Conservation (phyloP, 2,888 invertebrate genomes). For the Boloria euphrosyne region DNA sequence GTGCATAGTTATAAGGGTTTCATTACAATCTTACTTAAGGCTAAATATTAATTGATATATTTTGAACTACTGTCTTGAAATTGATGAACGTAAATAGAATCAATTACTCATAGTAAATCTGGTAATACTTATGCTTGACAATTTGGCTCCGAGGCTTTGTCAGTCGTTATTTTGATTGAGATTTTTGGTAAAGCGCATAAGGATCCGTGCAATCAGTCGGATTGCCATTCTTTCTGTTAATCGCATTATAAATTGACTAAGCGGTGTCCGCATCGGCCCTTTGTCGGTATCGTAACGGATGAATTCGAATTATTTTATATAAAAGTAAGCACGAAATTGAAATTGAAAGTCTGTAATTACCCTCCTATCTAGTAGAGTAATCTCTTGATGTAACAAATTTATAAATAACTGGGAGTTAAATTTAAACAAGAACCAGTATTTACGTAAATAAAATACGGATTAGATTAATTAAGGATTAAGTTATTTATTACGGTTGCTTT, state of each 20-base stretch:
- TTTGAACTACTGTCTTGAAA: conserved; percentile 61
- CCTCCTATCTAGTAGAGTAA: conserved; percentile 51
- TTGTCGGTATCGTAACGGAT: conserved; percentile 73
- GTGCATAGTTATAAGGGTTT: conserved; percentile 67
- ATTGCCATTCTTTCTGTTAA: conserved; percentile 75
- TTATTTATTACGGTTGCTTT: conserved; percentile 35
- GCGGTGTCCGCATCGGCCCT: conserved; percentile 63
- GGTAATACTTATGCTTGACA: conserved; percentile 36
- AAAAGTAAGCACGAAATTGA: conserved; percentile 63
- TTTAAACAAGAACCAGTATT: background rate
- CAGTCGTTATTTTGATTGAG: conserved; percentile 58
- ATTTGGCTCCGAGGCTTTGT: conserved; percentile 49
- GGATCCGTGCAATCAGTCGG: conserved; percentile 69
- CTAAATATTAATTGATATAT: conserved; percentile 81
- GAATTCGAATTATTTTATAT: conserved; percentile 62
- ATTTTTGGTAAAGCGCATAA: conserved; percentile 64
- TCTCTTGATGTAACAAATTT: conserved; percentile 42
- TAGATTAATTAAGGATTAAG: conserved; percentile 23
- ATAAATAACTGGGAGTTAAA: conserved; percentile 10
- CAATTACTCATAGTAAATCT: conserved; percentile 51
- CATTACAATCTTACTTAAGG: conserved; percentile 78
- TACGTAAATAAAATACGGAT: background rate
- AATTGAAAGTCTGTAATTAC: conserved; percentile 66
- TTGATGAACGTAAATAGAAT: conserved; percentile 56
- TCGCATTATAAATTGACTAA: conserved; percentile 78